A percentile compares a stretch with the other conserved stretches of the same genome.
These are phyloP conservation scores for Styela clava DNA, from an alignment of 23 tunicate genomes.

Conservation along the genomic window DNA sequence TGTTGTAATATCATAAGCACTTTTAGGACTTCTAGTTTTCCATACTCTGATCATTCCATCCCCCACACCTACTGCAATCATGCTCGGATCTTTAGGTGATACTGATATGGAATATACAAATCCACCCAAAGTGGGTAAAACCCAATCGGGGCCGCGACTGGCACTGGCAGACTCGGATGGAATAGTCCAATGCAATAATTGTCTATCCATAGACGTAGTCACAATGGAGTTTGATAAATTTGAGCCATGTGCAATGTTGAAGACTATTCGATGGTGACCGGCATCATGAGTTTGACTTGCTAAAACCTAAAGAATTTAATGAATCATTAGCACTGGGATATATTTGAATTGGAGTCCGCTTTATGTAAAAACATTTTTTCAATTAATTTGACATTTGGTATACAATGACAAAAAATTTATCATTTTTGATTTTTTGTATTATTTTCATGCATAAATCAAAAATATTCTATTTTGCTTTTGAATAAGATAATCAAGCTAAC, in stretches of 20 bases:
- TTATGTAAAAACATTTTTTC: no score
- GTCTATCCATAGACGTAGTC: constrained; percentile 92
- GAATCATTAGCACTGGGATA: no score
- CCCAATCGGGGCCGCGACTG: constrained; percentile 53
- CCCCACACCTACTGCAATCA: constrained; percentile 85
- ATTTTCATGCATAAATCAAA: no score
- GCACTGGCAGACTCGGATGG: constrained; percentile 21
- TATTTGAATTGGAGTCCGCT: no score
- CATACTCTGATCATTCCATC: constrained; percentile 88
- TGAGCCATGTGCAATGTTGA: constrained; percentile 56
- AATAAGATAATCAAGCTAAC: no score
- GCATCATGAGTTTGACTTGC: constrained; percentile 40
- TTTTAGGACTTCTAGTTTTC: constrained; percentile 63
- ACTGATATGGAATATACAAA: constrained; percentile 63
- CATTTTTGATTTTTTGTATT: no score
- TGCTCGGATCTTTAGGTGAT: constrained; percentile 72
- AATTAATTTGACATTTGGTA: no score
- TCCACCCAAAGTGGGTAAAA: constrained; percentile 77
- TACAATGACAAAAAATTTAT: no score
- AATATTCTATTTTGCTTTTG: no score
- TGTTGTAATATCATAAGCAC: constrained; percentile 55
- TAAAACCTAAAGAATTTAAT: constrained; percentile 49
- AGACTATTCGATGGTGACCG: constrained; percentile 76
- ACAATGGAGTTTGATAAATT: constrained; percentile 35
- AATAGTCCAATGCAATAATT: constrained; percentile 62